Evolutionary conservation across 1,140 invertebrate genomes (phyloP).

Genomic region (Luehdorfia chinensis): DNA sequence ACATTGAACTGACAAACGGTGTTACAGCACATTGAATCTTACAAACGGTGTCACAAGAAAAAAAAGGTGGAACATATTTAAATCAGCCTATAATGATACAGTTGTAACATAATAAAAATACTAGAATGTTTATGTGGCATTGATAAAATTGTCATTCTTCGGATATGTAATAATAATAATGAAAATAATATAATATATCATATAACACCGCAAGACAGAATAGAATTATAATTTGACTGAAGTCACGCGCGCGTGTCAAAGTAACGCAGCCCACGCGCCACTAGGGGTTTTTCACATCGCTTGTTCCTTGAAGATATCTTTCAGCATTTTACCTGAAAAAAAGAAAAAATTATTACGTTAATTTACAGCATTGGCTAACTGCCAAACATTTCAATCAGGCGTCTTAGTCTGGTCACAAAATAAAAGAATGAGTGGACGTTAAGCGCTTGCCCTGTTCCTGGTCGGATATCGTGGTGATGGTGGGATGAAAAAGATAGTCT

Average conservation of each 20-base stretch:
- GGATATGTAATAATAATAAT: too few relatives aligned
- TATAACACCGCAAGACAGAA: slow-evolving; percentile 5
- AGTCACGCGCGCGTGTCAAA: slow-evolving; percentile 31
- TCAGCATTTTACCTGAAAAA: slow-evolving; percentile 73
- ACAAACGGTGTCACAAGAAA: too few relatives aligned
- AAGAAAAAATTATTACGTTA: slow-evolving; percentile 65
- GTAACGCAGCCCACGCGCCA: slow-evolving; percentile 32
- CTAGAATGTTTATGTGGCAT: background rate
- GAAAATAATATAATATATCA: background rate
- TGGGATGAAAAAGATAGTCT: slow-evolving; percentile 54
- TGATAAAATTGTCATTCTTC: background rate
- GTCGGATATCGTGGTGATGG: slow-evolving; percentile 63
- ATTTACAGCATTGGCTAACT: slow-evolving; percentile 64
- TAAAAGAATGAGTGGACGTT: slow-evolving; percentile 59
- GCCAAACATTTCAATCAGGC: slow-evolving; percentile 71
- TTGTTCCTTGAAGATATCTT: slow-evolving; percentile 45
- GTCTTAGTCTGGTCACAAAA: slow-evolving; percentile 66
- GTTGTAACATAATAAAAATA: slow-evolving; percentile 2
- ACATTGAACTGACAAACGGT: too few relatives aligned
- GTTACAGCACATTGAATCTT: too few relatives aligned
- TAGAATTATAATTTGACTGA: slow-evolving; percentile 13
- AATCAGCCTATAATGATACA: too few relatives aligned
- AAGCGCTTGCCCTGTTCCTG: slow-evolving; percentile 42
- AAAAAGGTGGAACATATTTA: too few relatives aligned
- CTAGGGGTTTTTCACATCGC: slow-evolving; percentile 27